Evolutionary conservation across 2,113 vertebrate species (phyloP).

Genomic region (Arvicanthis niloticus): DNA sequence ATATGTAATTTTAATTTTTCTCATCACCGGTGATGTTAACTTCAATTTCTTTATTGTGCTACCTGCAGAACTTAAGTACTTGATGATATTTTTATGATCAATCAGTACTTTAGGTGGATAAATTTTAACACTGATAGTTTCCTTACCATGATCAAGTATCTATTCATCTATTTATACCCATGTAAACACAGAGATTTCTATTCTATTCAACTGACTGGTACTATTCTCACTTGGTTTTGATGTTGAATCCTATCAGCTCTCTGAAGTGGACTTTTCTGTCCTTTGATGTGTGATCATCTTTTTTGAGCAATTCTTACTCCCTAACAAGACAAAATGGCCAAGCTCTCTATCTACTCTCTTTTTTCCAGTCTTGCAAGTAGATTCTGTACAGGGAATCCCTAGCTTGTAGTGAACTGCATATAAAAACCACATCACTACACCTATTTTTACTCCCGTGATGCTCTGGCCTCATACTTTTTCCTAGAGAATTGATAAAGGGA

Average conservation of each 20-base stretch:
- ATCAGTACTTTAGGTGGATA: background rate
- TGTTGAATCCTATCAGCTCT: background rate
- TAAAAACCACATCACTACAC: background rate
- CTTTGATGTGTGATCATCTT: background rate
- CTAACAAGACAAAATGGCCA: background rate
- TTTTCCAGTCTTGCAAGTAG: background rate
- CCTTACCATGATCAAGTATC: background rate
- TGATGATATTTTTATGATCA: conserved; percentile 9
- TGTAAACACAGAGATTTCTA: background rate
- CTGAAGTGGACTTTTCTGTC: background rate
- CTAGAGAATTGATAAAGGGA: background rate
- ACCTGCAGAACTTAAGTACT: background rate
- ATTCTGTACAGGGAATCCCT: background rate
- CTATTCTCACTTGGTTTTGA: background rate
- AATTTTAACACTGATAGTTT: conserved; percentile 8
- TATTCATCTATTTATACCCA: background rate
- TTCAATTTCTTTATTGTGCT: conserved; percentile 2
- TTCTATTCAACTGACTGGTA: background rate
- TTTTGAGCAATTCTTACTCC: background rate
- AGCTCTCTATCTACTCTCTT: background rate
- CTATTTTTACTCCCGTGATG: background rate
- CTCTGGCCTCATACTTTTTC: background rate
- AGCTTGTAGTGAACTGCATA: background rate
- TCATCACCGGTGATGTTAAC: background rate
- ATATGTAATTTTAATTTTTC: conserved; percentile 51